These are phyloP conservation scores for Rhombomys opimus DNA, from an alignment of 2,113 vertebrate genomes.

Conservation along the genomic window DNA sequence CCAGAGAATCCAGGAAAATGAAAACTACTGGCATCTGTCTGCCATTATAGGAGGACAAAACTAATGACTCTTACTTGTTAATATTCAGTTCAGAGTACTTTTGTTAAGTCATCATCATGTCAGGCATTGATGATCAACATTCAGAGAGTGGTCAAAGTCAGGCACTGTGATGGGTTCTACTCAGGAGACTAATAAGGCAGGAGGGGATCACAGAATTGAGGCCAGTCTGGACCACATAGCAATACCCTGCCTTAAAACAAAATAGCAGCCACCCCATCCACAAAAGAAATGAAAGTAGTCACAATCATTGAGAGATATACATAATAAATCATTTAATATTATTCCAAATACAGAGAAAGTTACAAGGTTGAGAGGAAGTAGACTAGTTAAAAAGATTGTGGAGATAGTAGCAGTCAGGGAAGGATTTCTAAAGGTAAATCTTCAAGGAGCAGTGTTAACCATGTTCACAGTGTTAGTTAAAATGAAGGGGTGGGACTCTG, in stretches of 20 bases:
- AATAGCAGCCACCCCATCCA: neutral
- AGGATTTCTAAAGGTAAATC: conserved; percentile 18
- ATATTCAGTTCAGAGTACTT: neutral
- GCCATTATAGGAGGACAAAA: conserved; percentile 7
- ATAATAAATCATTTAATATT: neutral
- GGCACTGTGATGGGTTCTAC: neutral
- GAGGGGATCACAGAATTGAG: neutral
- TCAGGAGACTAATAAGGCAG: neutral
- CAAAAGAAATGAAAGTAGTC: neutral
- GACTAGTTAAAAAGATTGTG: neutral
- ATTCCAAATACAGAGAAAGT: neutral
- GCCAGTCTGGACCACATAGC: neutral
- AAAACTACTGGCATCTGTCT: conserved; percentile 46
- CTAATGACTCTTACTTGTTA: conserved; percentile 29
- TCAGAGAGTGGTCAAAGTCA: conserved; percentile 3
- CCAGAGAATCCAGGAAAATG: conserved; percentile 40
- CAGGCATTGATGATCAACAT: conserved; percentile 15
- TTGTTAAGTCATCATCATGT: conserved; percentile 36
- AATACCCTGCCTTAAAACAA: neutral
- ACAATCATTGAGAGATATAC: neutral
- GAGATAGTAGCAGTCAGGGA: neutral
- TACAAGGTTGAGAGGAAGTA: conserved; percentile 30
- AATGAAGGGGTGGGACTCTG: neutral
- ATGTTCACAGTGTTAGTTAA: neutral
- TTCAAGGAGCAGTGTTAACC: conserved; percentile 5